Evolutionary conservation across 1,140 invertebrate species (phyloP).

Genomic region (Campoletis sonorensis): DNA sequence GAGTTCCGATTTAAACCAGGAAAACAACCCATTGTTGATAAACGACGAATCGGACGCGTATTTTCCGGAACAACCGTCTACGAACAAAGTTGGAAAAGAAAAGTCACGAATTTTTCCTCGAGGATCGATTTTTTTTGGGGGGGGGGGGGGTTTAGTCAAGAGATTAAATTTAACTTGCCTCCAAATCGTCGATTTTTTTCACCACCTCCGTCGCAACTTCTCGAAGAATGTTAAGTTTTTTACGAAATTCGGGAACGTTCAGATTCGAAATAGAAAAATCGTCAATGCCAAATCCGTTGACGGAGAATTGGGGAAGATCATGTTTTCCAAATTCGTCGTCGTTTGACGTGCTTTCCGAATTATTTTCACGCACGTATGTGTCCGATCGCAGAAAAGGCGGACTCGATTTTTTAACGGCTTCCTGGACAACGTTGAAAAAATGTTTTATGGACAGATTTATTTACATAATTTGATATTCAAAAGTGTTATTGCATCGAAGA

Average conservation of each 20-base stretch:
- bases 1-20: not conserved
- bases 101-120: not conserved
- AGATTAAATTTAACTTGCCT: not conserved
- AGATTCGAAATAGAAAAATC: not conserved
- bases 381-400: not conserved
- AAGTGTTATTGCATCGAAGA: no score
- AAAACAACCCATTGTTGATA: constrained; percentile 29
- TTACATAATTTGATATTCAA: not conserved
- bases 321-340: not conserved
- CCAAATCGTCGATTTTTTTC: constrained; percentile 9
- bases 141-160: not conserved
- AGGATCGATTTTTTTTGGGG: not conserved
- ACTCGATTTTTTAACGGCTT: not conserved
- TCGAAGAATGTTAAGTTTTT: not conserved
- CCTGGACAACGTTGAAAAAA: no score
- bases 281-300: not conserved
- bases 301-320: not conserved
- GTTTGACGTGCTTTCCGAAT: not conserved
- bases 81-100: not conserved
- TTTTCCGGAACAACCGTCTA: constrained; percentile 29
- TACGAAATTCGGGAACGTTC: not conserved
- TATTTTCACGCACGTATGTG: not conserved
- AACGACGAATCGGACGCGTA: constrained; percentile 27
- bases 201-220: constrained; percentile 3
- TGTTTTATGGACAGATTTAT: not conserved